A percentile compares a stretch with the other conserved stretches of the same genome.
Evolutionary conservation across 1,140 invertebrate genomes (phyloP).

Genomic region (Himalopsyche phryganea): DNA sequence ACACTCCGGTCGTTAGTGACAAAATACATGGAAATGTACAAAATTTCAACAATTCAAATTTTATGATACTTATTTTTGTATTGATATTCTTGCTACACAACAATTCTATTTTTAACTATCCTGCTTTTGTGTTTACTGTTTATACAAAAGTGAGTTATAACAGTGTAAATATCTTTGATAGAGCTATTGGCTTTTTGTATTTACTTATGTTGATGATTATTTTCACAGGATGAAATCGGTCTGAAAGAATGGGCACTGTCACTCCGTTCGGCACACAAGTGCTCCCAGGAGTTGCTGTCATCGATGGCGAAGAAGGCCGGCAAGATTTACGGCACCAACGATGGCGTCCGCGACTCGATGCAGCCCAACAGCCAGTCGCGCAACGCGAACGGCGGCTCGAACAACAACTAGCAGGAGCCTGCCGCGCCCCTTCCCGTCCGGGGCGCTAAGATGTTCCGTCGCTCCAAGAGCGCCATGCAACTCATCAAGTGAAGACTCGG

Average conservation of each 20-base stretch:
- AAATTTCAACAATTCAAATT: too few species aligned
- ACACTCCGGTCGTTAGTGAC: too few species aligned
- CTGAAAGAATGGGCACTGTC: constrained; percentile 93
- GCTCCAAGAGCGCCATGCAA: constrained; percentile 52
- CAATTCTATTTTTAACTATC: too few species aligned
- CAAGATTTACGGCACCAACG: constrained; percentile 89
- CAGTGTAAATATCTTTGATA: too few species aligned
- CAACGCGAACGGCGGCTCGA: constrained; percentile 37
- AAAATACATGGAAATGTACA: too few species aligned
- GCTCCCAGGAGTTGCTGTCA: constrained; percentile 85
- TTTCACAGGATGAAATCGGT: constrained; percentile 86
- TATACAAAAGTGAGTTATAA: too few species aligned
- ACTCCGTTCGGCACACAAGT: constrained; percentile 85
- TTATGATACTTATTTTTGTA: too few species aligned
- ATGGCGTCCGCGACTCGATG: constrained; percentile 37
- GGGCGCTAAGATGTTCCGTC: constrained; percentile 53
- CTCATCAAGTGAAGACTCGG: constrained; percentile 47
- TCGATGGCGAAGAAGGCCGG: constrained; percentile 95
- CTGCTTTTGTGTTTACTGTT: too few species aligned
- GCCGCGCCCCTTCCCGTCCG: constrained; percentile 42
- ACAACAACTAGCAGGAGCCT: constrained; percentile 51
- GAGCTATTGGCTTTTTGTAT: too few species aligned
- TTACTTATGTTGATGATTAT: neutral
- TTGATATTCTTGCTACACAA: too few species aligned
- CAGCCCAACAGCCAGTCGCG: constrained; percentile 35